phyloP scores from a whole-genome alignment of 2,113 vertebrate species.

The Chionodraco myersi region DNA sequence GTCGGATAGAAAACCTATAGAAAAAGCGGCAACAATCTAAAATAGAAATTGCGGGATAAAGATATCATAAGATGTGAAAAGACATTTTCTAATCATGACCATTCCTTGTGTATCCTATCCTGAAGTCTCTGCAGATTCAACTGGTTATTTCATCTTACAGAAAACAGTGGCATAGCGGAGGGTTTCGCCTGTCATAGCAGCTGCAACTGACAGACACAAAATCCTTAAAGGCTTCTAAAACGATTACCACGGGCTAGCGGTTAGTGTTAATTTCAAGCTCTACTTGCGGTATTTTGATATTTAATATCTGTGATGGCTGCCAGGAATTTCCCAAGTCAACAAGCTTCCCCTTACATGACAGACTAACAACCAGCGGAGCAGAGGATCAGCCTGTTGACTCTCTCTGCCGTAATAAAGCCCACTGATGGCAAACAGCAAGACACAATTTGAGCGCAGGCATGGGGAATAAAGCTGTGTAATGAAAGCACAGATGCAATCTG shows the following conservation, averaged over 20 bases:
- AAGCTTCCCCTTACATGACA: conserved; percentile 55
- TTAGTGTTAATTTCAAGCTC: conserved; percentile 56
- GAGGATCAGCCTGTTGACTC: conserved; percentile 64
- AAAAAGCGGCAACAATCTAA: background rate
- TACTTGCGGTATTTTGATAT: conserved; percentile 44
- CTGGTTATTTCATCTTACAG: background rate
- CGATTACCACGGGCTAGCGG: conserved; percentile 40
- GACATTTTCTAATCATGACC: background rate
- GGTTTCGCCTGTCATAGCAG: conserved; percentile 19
- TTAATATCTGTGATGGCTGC: conserved; percentile 53
- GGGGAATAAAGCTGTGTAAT: conserved; percentile 73
- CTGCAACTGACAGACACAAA: conserved; percentile 34
- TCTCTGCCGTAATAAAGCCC: conserved; percentile 61
- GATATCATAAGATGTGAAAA: background rate
- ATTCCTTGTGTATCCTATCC: background rate
- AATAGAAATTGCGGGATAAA: background rate
- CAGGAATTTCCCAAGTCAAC: conserved; percentile 51
- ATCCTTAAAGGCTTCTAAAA: conserved; percentile 44
- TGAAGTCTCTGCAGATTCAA: background rate
- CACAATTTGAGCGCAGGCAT: conserved; percentile 58
- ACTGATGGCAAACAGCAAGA: conserved; percentile 70
- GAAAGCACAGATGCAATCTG: conserved; percentile 70
- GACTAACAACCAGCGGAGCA: conserved; percentile 48
- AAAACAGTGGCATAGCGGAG: background rate
- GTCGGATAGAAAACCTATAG: background rate